Conservation (phyloP, 2,797 vertebrate species). For the Buphagus erythrorhynchus region DNA sequence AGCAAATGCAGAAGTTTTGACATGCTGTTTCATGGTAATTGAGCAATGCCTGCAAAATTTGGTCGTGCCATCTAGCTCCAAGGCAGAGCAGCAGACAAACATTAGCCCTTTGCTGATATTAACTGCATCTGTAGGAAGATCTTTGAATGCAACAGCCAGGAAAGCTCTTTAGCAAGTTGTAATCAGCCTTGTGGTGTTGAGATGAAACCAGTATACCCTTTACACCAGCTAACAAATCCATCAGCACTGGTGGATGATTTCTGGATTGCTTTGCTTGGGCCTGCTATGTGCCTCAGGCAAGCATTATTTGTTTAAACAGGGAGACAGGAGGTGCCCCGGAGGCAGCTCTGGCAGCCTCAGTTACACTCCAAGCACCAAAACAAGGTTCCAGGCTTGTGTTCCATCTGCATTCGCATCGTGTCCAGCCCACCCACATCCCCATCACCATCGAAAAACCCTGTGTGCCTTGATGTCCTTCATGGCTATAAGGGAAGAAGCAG, state of each 20-base stretch:
- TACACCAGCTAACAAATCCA: constrained; percentile 40
- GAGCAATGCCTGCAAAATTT: neutral
- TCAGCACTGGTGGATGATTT: neutral
- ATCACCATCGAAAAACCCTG: neutral
- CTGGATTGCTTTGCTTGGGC: constrained; percentile 39
- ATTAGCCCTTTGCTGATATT: neutral
- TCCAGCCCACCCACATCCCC: neutral
- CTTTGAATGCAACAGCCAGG: neutral
- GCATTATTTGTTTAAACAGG: neutral
- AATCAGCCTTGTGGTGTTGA: neutral
- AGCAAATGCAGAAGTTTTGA: neutral
- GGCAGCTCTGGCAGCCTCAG: neutral
- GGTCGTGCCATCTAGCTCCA: neutral
- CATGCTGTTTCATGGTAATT: neutral
- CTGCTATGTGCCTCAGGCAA: constrained; percentile 29
- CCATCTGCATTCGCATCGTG: neutral
- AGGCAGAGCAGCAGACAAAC: neutral
- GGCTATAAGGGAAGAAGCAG: neutral
- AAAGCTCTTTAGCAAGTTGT: constrained; percentile 15
- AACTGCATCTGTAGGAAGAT: neutral
- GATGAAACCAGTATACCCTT: neutral
- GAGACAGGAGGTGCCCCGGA: neutral
- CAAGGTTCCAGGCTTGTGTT: neutral
- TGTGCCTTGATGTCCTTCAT: neutral
- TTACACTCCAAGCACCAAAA: neutral